Conservation (phyloP, 2,113 vertebrate genomes). For the Electrona antarctica region DNA sequence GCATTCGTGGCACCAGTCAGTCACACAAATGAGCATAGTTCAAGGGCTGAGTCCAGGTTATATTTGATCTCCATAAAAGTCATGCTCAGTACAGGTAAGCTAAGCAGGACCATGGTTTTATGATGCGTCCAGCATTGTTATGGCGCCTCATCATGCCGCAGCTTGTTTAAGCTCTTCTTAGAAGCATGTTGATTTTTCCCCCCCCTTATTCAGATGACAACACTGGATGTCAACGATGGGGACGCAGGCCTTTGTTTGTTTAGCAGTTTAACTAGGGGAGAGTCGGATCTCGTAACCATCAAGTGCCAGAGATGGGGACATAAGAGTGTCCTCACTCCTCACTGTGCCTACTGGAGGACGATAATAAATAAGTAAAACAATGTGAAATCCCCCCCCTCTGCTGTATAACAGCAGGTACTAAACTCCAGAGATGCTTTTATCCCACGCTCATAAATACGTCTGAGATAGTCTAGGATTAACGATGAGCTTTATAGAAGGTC, state of each 20-base stretch:
- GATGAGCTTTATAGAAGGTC: slow-evolving; percentile 40
- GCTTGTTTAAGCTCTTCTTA: slow-evolving; percentile 15
- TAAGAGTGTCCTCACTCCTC: slow-evolving; percentile 27
- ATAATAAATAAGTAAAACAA: slow-evolving; percentile 40
- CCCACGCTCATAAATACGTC: slow-evolving; percentile 43
- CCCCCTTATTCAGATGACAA: slow-evolving; percentile 14
- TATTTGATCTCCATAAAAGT: slow-evolving; percentile 32
- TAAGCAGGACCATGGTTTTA: slow-evolving; percentile 18
- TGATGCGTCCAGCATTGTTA: slow-evolving; percentile 2
- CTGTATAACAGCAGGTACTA: slow-evolving; percentile 17
- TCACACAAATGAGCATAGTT: background rate
- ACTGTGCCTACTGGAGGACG: slow-evolving; percentile 38
- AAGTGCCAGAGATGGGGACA: slow-evolving; percentile 2
- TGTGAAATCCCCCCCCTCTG: slow-evolving; percentile 16
- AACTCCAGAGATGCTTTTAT: slow-evolving; percentile 27
- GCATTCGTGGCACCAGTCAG: background rate
- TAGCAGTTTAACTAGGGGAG: slow-evolving; percentile 23
- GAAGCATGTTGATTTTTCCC: slow-evolving; percentile 27
- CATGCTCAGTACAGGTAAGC: slow-evolving; percentile 15
- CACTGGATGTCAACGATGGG: slow-evolving; percentile 19
- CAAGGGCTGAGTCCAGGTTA: slow-evolving; percentile 11
- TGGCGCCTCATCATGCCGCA: slow-evolving; percentile 23
- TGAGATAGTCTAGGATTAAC: slow-evolving; percentile 13
- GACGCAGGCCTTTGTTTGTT: slow-evolving; percentile 43
- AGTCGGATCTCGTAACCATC: slow-evolving; percentile 30